A percentile compares a stretch with the other conserved stretches of the same genome.
Evolutionary conservation across 2,797 vertebrate species (phyloP).

Genomic region (Pseudochirops cupreus): DNA sequence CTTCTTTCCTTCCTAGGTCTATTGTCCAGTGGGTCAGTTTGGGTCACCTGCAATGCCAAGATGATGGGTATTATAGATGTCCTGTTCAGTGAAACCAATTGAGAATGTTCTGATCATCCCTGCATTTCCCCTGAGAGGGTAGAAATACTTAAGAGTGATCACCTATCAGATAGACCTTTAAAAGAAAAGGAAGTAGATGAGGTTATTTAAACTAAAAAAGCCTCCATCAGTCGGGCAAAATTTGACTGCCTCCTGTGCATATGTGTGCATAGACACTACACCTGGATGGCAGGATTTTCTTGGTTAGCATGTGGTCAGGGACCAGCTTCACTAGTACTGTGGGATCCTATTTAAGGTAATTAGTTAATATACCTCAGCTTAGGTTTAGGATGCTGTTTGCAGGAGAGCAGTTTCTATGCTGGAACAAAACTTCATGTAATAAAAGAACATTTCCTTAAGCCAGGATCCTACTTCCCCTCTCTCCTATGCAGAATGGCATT

Average conservation of each 20-base stretch:
- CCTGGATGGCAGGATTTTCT: neutral
- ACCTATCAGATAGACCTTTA: neutral
- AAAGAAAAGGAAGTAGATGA: neutral
- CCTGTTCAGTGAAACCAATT: neutral
- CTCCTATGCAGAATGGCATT: constrained; percentile 18
- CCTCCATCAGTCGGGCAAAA: neutral
- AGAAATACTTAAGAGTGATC: neutral
- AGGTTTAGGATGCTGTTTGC: constrained; percentile 42
- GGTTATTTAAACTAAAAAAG: neutral
- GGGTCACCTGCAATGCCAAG: neutral
- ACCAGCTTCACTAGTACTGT: neutral
- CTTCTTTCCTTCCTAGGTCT: neutral
- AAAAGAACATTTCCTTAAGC: neutral
- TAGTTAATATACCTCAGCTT: constrained; percentile 75
- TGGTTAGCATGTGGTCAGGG: neutral
- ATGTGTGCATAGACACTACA: neutral
- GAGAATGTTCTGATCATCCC: constrained; percentile 6
- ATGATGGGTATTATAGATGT: neutral
- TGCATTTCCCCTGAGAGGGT: neutral
- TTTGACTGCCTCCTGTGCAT: neutral
- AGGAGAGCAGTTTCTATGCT: constrained; percentile 7
- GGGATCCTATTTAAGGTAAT: constrained; percentile 24
- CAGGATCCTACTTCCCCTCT: neutral
- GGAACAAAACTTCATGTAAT: neutral
- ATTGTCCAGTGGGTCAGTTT: neutral